Percentiles rank a stretch among this genome's conserved stretches.
Conservation (phyloP, 2,888 invertebrate species). For the Sarcophaga variegata region DNA sequence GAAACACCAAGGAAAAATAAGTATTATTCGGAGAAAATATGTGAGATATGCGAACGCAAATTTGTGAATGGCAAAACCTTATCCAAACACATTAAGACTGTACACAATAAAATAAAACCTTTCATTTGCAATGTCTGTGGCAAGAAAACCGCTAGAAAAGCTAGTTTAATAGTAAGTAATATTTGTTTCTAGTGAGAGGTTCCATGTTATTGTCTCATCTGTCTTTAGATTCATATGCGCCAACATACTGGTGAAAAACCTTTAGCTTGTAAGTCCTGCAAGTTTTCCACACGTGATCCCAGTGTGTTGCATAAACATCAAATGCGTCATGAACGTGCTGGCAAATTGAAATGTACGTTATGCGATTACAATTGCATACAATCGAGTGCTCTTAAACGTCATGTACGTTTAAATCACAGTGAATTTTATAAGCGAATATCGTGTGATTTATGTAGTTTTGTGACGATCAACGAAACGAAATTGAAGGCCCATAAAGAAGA, state of each 20-base stretch:
- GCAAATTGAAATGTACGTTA: conserved; percentile 86
- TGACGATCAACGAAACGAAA: conserved; percentile 76
- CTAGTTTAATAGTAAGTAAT: conserved; percentile 84
- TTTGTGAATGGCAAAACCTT: conserved; percentile 87
- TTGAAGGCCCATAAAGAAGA: conserved; percentile 77
- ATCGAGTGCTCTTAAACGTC: conserved; percentile 86
- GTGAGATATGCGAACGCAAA: conserved; percentile 86
- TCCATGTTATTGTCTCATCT: neutral
- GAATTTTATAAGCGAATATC: conserved; percentile 77
- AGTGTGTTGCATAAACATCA: conserved; percentile 87
- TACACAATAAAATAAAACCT: conserved; percentile 88
- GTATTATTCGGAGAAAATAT: conserved; percentile 85
- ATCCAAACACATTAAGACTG: conserved; percentile 87
- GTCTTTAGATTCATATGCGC: conserved; percentile 86
- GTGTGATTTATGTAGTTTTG: conserved; percentile 78
- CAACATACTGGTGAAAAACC: conserved; percentile 92
- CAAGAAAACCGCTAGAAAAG: conserved; percentile 87
- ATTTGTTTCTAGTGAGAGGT: neutral
- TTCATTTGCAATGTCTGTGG: conserved; percentile 89
- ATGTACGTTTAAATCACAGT: conserved; percentile 84
- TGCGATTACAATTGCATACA: conserved; percentile 88
- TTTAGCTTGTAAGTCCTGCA: conserved; percentile 86
- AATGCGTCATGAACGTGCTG: conserved; percentile 84
- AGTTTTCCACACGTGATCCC: conserved; percentile 88
- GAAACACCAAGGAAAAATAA: conserved; percentile 75